These are phyloP conservation scores for Heliconius himera DNA, from an alignment of 1,140 invertebrate species.

Conservation along the genomic window DNA sequence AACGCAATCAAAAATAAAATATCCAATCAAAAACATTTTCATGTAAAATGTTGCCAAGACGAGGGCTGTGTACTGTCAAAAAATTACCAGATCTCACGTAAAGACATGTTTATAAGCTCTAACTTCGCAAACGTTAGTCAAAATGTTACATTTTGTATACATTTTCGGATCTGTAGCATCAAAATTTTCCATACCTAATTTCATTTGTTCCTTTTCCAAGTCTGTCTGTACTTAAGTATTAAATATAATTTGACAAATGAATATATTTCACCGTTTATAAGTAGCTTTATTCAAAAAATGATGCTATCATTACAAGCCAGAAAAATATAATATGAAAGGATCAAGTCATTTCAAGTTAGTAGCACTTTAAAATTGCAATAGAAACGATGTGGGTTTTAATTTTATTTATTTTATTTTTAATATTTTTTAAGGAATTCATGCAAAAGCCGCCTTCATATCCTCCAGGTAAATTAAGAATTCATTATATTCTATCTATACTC, in stretches of 20 bases:
- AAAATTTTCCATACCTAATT: too few relatives aligned
- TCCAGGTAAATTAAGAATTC: slow-evolving; percentile 47
- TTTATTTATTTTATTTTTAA: slow-evolving; percentile 47
- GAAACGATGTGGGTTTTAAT: slow-evolving; percentile 51
- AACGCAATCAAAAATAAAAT: too few relatives aligned
- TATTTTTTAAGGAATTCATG: slow-evolving; percentile 39
- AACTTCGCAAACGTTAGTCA: too few relatives aligned
- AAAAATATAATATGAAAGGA: slow-evolving; percentile 10
- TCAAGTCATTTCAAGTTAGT: slow-evolving; percentile 25
- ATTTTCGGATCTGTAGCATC: too few relatives aligned
- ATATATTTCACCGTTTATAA: slow-evolving; percentile 3
- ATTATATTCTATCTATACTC: not conserved
- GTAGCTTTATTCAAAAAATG: slow-evolving; percentile 36
- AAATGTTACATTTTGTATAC: too few relatives aligned
- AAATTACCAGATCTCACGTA: too few relatives aligned
- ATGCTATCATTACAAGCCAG: slow-evolving; percentile 23
- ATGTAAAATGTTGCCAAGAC: too few relatives aligned
- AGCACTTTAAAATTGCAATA: slow-evolving; percentile 14
- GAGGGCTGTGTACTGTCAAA: too few relatives aligned
- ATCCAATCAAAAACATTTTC: too few relatives aligned
- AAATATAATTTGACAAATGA: not conserved
- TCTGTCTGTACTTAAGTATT: too few relatives aligned
- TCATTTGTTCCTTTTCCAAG: too few relatives aligned
- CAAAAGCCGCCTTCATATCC: slow-evolving; percentile 47
- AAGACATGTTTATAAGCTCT: too few relatives aligned